These are phyloP conservation scores for Napeogenes inachia DNA, from an alignment of 2,888 invertebrate genomes.

Conservation along the genomic window DNA sequence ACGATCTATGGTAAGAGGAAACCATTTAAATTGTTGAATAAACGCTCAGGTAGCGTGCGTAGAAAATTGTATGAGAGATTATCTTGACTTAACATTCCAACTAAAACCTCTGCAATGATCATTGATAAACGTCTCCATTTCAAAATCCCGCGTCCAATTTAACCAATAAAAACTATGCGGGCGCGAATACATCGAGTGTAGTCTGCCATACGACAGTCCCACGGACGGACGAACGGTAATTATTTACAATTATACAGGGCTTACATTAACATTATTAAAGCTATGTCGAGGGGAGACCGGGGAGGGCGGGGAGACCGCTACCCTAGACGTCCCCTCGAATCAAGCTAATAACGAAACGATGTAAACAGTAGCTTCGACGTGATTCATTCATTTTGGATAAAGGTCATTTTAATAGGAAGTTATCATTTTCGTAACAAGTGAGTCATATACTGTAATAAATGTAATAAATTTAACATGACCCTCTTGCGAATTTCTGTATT, in stretches of 20 bases:
- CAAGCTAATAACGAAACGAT: conserved; percentile 21
- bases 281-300: conserved; percentile 22
- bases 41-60: conserved; percentile 68
- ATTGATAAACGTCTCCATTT: conserved; percentile 51
- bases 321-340: conserved; percentile 29
- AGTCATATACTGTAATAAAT: conserved; percentile 22
- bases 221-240: conserved; percentile 47
- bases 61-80: conserved; percentile 71
- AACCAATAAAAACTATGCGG: conserved; percentile 73
- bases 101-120: conserved; percentile 44
- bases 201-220: conserved; percentile 24
- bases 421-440: conserved; percentile 26
- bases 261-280: conserved; percentile 49
- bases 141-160: conserved; percentile 60
- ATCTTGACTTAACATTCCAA: conserved; percentile 74
- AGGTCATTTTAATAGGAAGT: conserved; percentile 34
- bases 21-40: conserved; percentile 64
- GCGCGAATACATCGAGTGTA: conserved; percentile 38
- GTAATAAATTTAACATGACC: no score
- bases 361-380: conserved; percentile 29
- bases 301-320: conserved; percentile 13
- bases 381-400: conserved; percentile 34
- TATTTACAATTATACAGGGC: conserved; percentile 57
- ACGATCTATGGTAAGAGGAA: conserved; percentile 55
- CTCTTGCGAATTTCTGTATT: background rate